Conservation (phyloP, 1,140 invertebrate species). For the Ceratina australensis region DNA sequence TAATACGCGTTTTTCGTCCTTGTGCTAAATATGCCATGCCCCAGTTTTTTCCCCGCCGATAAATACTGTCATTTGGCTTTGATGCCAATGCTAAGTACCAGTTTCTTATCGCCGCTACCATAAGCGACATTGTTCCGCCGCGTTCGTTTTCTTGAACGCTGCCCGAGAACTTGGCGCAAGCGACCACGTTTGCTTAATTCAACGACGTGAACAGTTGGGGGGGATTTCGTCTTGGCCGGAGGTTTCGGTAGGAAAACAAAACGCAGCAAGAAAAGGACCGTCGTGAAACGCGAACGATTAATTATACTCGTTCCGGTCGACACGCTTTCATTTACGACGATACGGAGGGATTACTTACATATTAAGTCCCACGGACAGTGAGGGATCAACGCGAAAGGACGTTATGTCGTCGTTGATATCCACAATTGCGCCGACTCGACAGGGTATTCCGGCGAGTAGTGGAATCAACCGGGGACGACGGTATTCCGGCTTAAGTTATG, state of each 20-base stretch:
- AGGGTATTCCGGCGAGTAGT: constrained; percentile 48
- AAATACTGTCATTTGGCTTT: constrained; percentile 51
- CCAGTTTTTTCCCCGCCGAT: constrained; percentile 48
- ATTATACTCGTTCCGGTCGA: constrained; percentile 39
- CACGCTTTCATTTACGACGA: constrained; percentile 21
- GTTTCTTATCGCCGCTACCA: constrained; percentile 59
- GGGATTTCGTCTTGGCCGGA: background rate
- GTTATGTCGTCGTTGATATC: constrained; percentile 57
- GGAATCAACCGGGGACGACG: constrained; percentile 46
- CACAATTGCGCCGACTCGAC: constrained; percentile 34
- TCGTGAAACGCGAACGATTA: constrained; percentile 1
- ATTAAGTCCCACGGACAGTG: background rate
- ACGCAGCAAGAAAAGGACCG: background rate
- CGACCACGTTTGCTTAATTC: constrained; percentile 24
- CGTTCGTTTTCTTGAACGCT: constrained; percentile 45
- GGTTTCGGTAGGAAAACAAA: no score
- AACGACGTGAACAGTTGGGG: background rate
- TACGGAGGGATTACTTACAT: background rate
- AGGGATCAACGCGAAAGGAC: constrained; percentile 39
- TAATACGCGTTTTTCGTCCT: background rate
- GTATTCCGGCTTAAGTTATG: constrained; percentile 65
- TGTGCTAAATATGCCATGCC: background rate
- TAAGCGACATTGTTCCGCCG: constrained; percentile 50
- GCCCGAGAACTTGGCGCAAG: constrained; percentile 48
- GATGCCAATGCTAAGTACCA: constrained; percentile 50